Percentiles rank a stretch among this genome's conserved stretches.
These are phyloP conservation scores for Ceratosolen solmsi DNA, from an alignment of 1,140 invertebrate species.

Conservation along the genomic window DNA sequence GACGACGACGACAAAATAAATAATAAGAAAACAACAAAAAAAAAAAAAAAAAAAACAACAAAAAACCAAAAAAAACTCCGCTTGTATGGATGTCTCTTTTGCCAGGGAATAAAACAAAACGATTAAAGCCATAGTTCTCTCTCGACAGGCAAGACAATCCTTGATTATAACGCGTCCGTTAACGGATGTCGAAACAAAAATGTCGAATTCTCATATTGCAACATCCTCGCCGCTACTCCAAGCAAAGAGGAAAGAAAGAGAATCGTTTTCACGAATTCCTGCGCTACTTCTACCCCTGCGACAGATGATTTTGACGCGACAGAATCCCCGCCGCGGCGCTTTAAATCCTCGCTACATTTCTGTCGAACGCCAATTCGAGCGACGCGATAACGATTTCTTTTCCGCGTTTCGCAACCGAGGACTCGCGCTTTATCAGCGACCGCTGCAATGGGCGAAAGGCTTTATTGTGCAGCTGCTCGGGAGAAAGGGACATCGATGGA, in stretches of 20 bases:
- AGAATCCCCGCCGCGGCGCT: neutral
- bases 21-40: no score
- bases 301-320: neutral
- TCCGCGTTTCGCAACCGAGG: conserved; percentile 13
- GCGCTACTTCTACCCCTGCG: neutral
- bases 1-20: no score
- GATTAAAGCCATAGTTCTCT: no score
- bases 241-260: neutral
- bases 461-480: neutral
- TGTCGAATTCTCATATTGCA: conserved; percentile 10
- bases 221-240: neutral
- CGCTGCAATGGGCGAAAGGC: no score
- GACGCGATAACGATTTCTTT: conserved; percentile 19
- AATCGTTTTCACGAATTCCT: no score
- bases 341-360: neutral
- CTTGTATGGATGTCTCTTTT: no score
- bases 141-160: conserved; percentile 1
- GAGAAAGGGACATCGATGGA: conserved; percentile 26
- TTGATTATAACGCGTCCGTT: neutral
- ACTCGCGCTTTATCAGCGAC: conserved; percentile 26
- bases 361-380: neutral
- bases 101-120: no score
- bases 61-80: no score
- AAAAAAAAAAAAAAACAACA: no score
- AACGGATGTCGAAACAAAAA: conserved; percentile 23